A percentile compares a stretch with the other conserved stretches of the same genome.
Conservation (phyloP, 1,140 invertebrate genomes). For the Helicoverpa zea region DNA sequence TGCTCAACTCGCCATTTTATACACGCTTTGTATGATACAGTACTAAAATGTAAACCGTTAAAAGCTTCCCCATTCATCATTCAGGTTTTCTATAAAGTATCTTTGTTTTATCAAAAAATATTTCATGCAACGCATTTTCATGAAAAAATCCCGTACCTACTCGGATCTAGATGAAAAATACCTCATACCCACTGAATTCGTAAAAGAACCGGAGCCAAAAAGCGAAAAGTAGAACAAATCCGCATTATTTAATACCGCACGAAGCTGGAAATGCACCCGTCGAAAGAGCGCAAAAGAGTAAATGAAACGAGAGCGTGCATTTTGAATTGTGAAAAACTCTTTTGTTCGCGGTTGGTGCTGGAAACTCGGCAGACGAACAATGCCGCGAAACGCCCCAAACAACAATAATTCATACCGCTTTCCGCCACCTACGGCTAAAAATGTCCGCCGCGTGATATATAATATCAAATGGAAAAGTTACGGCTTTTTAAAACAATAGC, state of each 20-base stretch:
- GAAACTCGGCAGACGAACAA: constrained; percentile 79
- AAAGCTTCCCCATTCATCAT: not conserved
- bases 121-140: constrained; percentile 13
- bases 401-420: constrained; percentile 86
- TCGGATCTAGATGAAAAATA: constrained; percentile 53
- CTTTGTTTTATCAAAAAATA: not conserved
- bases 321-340: constrained; percentile 84
- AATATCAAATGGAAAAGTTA: constrained; percentile 84
- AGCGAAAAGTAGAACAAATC: constrained; percentile 74
- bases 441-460: constrained; percentile 85
- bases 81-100: too few species aligned
- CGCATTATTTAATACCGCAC: constrained; percentile 80
- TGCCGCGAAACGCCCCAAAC: constrained; percentile 80
- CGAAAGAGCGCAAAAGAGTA: constrained; percentile 83
- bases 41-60: not conserved
- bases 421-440: constrained; percentile 85
- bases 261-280: constrained; percentile 81
- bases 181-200: constrained; percentile 46
- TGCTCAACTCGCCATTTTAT: constrained; percentile 32
- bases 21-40: not conserved
- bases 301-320: constrained; percentile 85
- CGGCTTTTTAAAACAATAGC: constrained; percentile 78
- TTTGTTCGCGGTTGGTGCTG: constrained; percentile 79
- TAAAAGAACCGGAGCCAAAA: constrained; percentile 62
- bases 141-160: constrained; percentile 38